A percentile compares a stretch with the other conserved stretches of the same genome.
Conservation (phyloP, 2,888 invertebrate genomes). For the Morinoia aosen region DNA sequence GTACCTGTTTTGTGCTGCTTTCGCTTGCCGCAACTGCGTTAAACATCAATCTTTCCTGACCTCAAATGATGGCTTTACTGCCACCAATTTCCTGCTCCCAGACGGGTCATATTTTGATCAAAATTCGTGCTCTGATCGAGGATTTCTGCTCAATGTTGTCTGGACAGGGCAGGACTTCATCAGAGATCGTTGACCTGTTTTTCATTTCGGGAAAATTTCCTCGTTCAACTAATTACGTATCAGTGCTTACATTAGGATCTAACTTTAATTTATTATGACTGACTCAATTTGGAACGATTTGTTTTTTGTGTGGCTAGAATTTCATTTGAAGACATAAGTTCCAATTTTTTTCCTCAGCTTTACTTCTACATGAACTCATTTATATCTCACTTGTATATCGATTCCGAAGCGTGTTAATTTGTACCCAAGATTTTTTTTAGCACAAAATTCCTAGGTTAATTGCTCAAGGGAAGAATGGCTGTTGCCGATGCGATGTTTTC, state of each 20-base stretch:
- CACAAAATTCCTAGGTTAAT: background rate
- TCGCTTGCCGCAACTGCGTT: constrained; percentile 36
- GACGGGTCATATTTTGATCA: constrained; percentile 39
- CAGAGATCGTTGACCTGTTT: background rate
- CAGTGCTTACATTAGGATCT: background rate
- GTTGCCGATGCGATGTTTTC: constrained; percentile 11
- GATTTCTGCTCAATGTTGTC: background rate
- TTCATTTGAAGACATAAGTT: background rate
- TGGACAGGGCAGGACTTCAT: background rate
- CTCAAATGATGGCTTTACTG: constrained; percentile 37
- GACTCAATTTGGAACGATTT: background rate
- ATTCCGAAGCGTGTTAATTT: background rate
- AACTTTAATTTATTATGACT: background rate
- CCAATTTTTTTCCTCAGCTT: background rate
- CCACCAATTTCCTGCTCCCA: background rate
- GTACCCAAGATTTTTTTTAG: background rate
- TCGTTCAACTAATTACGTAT: background rate
- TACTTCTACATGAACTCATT: background rate
- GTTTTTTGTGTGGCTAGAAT: background rate
- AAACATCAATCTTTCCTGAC: constrained; percentile 44
- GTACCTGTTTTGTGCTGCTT: background rate
- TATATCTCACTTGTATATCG: background rate
- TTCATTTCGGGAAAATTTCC: background rate
- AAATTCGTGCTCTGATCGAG: background rate
- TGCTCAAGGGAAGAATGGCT: background rate